A percentile compares a stretch with the other conserved stretches of the same genome.
phyloP scores from a whole-genome alignment of 2,797 vertebrate species.

The Amniataba percoides region DNA sequence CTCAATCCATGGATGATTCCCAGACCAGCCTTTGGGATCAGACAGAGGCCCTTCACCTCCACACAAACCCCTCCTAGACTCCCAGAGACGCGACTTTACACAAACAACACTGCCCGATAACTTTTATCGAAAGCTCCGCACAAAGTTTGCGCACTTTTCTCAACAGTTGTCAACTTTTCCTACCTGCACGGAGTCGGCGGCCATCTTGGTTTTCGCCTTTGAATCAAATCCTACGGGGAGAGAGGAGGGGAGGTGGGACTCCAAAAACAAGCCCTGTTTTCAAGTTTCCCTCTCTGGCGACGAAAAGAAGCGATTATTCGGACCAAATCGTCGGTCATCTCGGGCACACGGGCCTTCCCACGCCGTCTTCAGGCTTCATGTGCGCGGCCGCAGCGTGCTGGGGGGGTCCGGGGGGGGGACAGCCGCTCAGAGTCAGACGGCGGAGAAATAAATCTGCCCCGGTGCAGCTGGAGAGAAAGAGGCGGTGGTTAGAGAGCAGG shows the following conservation, averaged over 20 bases:
- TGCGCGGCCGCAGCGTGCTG: constrained; percentile 62
- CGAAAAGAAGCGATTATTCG: constrained; percentile 59
- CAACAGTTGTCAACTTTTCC: constrained; percentile 87
- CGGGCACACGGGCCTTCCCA: constrained; percentile 69
- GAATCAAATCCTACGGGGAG: constrained; percentile 86
- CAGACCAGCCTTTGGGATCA: constrained; percentile 61
- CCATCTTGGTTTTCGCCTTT: constrained; percentile 89
- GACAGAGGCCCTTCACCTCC: constrained; percentile 7
- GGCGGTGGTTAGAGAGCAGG: constrained; percentile 77
- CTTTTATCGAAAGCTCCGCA: not conserved
- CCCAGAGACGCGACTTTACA: constrained; percentile 8
- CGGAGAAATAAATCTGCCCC: constrained; percentile 73
- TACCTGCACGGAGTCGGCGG: constrained; percentile 90
- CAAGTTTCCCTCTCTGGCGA: constrained; percentile 80
- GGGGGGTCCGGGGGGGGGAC: constrained; percentile 55
- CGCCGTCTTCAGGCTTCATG: constrained; percentile 61
- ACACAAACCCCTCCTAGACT: not conserved
- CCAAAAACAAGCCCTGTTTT: constrained; percentile 81
- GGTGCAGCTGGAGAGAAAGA: constrained; percentile 75
- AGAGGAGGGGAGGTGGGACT: constrained; percentile 80
- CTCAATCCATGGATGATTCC: constrained; percentile 83
- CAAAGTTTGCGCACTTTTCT: constrained; percentile 79
- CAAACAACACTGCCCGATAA: constrained; percentile 15
- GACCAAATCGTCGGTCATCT: constrained; percentile 72
- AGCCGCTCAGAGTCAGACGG: constrained; percentile 65